Base-by-base conservation (phyloP, 2,113 vertebrate genomes). In the Otolemur garnettii region DNA sequence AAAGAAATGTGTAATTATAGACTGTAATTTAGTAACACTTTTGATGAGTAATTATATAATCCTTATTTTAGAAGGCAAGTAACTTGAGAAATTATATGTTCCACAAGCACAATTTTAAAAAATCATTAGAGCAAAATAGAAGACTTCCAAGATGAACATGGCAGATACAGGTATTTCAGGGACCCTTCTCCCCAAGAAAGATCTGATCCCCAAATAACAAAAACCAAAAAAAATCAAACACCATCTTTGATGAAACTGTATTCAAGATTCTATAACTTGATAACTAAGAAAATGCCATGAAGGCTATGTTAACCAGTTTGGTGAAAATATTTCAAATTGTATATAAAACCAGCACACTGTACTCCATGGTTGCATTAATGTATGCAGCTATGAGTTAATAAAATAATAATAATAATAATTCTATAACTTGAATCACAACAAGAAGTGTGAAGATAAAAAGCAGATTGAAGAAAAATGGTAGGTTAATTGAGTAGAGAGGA, bases 11-110 rank as follows among this genome's bases (percentile, higher is more conserved):
- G 80, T 19, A 96, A 42, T 82, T 95, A 57, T 55, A 93, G 26
- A 74, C 64, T 79, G 12, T 87, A 93, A 92, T 80, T 89, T 33
- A 82, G 28, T 55, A 87, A 92, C 71, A 90, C 7, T 42, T 95
- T 78, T 21, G 26, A 60, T 90, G 26, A 71, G 57, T 93, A 89
- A 90, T 94, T 95, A 90, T 74, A 22, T 86, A 72, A 80, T 71
- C 24, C 78, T 89, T 71, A 2, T 94, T 95, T 97, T 66, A 8
- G 87, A 97, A 82, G 62, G 60, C 80, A 94, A n/a, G n/a, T 13
- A 85, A 53, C 59, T 91, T 24, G 57, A 82, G 21, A 57, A 94
- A 91, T 45, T 90, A 90, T 33, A 26, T 82, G 69, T 35, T 86
- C 14, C 94, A 12, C 18, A 91, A 87, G 69, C 84, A 87, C 22